Base-by-base conservation (phyloP, 2,888 invertebrate species). In the Rhyacophila evoluta region DNA sequence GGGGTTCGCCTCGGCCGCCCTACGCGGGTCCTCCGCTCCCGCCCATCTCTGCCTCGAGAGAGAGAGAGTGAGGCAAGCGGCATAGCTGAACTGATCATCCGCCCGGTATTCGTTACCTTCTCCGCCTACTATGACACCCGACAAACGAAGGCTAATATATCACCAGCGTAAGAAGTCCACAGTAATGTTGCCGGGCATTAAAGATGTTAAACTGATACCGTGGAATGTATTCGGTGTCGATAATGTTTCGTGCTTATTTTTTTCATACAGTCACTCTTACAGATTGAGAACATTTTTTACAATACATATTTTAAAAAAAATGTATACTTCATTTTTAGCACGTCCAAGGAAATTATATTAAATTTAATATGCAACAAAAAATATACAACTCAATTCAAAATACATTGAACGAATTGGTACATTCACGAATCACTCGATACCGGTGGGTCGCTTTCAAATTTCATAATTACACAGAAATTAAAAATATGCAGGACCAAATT, bases 1-100 rank as follows among this genome's bases (percentile, higher is more conserved):
- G 81, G 75, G 79, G 79, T 72, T 74, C 76, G 36, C 39, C 76
- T 68, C 75, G 15, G 69, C 25, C 39, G 10, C 70, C 41, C 74
- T 36, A 39, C 75, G 15, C 37, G 67, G 36, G 55, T 11, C 33
- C 33, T 33, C 76, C 41, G 19, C 74, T 68, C 39, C 69, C 71
- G 28, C 28, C 25, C 77, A 37, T 69, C 69, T n/a, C 28, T 29
- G 37, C 37, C 27, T 15, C 67, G 36, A 67, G 33, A 69, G 73
- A 29, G 37, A 68, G 36, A 68, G 55, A 74, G n/a, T n/a, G 41
- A 27, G 72, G 15, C 72, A 15, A 37, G 69, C 15, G 69, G 29
- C 29, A 33, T n/a, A 69, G 10, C 55, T 55, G 19, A 55, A 19
- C 55, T 55, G 55, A 55, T 25, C 37, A 72, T 41, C 36, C 29